Evolutionary conservation across 2,888 invertebrate species (phyloP).

Genomic region (Candidula unifasciata): DNA sequence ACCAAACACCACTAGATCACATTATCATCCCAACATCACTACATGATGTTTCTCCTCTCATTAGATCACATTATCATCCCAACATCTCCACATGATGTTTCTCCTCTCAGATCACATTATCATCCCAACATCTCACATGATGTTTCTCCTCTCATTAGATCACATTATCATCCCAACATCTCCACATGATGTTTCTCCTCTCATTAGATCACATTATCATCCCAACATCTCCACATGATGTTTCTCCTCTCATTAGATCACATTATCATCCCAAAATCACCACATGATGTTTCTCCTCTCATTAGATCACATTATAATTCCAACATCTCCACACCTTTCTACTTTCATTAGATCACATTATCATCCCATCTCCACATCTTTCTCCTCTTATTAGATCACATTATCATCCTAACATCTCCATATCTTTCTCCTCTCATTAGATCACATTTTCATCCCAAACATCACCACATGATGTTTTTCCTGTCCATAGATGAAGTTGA

Average conservation of each 20-base stretch:
- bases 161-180: not conserved
- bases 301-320: not conserved
- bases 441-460: not conserved
- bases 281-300: no score
- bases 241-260: not conserved
- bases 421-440: no score
- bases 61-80: not conserved
- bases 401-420: no score
- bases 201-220: not conserved
- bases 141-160: not conserved
- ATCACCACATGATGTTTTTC: not conserved
- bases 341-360: not conserved
- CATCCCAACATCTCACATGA: not conserved
- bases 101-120: not conserved
- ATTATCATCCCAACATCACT: not conserved
- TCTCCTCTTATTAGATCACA: no score
- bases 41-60: not conserved
- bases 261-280: not conserved
- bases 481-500: slow-evolving; percentile 42
- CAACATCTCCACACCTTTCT: not conserved
- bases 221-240: not conserved
- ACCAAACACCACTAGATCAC: not conserved
- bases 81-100: not conserved
- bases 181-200: not conserved
- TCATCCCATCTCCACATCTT: no score